phyloP scores from a whole-genome alignment of 2,797 vertebrate genomes.

The Furcifer pardalis region DNA sequence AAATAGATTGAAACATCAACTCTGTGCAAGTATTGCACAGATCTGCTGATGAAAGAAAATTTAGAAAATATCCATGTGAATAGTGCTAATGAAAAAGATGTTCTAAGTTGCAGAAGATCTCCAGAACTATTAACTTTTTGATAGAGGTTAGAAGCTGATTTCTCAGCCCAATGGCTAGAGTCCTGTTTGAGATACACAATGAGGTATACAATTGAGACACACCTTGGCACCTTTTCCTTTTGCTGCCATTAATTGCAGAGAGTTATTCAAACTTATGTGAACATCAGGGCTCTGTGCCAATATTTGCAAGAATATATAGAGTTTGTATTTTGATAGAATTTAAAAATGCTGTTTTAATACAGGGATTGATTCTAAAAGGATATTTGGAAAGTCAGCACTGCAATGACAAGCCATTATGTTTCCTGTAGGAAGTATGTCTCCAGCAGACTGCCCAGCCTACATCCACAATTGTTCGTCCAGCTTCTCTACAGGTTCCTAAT shows the following conservation, averaged over 20 bases:
- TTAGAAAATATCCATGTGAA: neutral
- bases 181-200: too few relatives aligned
- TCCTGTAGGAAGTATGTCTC: conserved; percentile 89
- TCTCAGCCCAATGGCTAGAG: too few relatives aligned
- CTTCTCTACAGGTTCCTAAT: conserved; percentile 97
- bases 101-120: neutral
- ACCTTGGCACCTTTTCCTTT: too few relatives aligned
- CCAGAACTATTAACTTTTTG: neutral
- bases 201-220: too few relatives aligned
- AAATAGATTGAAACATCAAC: neutral
- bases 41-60: neutral
- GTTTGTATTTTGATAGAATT: neutral
- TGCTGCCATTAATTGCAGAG: too few relatives aligned
- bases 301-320: too few relatives aligned
- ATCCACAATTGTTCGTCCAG: conserved; percentile 96
- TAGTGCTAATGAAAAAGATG: neutral
- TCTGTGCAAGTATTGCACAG: neutral
- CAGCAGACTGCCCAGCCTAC: conserved; percentile 93
- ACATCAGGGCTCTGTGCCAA: too few relatives aligned
- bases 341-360: neutral
- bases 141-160: neutral
- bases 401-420: conserved; percentile 63
- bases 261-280: too few relatives aligned
- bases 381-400: conserved; percentile 14
- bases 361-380: neutral